Conservation (phyloP, 2,797 vertebrate species). For the Sebastes nivosus region DNA sequence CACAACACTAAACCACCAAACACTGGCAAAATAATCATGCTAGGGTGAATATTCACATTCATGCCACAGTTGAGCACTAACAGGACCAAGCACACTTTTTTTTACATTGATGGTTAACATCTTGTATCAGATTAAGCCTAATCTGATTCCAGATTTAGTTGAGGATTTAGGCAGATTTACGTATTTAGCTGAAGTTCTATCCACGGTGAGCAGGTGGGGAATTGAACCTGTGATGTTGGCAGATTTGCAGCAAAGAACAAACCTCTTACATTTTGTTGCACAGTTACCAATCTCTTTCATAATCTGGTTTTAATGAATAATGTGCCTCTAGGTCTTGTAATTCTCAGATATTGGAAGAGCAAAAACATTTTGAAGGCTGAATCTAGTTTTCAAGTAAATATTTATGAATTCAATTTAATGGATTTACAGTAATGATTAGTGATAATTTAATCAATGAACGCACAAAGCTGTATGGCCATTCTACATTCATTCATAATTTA, state of each 20-base stretch:
- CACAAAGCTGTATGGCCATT: neutral
- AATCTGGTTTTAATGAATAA: neutral
- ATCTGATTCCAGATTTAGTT: slow-evolving; percentile 11
- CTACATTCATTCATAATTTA: neutral
- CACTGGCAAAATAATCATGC: neutral
- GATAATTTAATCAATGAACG: neutral
- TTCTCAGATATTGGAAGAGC: neutral
- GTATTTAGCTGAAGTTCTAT: neutral
- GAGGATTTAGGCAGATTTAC: neutral
- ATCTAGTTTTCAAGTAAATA: neutral
- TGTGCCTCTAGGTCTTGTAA: neutral
- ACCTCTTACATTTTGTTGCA: neutral
- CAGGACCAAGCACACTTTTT: neutral
- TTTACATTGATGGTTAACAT: neutral
- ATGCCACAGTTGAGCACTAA: neutral
- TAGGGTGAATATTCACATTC: neutral
- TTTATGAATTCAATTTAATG: neutral
- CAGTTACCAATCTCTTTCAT: neutral
- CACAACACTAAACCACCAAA: neutral
- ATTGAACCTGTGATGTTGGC: neutral
- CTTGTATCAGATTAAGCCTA: neutral
- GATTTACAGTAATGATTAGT: neutral
- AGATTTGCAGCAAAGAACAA: neutral
- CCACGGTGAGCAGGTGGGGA: neutral
- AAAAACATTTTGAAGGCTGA: neutral